These are phyloP conservation scores for Teleopsis dalmanni DNA, from an alignment of 1,140 invertebrate genomes.

Conservation along the genomic window DNA sequence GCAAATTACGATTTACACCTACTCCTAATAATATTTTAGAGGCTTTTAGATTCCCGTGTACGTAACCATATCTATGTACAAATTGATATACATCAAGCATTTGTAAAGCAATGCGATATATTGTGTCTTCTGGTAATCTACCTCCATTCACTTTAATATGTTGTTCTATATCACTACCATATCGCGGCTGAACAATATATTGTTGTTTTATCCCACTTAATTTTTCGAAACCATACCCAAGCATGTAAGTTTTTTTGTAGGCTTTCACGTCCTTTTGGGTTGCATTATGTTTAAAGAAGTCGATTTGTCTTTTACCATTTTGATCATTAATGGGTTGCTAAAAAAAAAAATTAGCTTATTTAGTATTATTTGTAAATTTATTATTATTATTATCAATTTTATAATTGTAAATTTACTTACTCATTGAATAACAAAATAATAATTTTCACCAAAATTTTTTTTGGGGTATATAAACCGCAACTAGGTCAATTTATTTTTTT, in stretches of 20 bases:
- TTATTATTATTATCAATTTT: no score
- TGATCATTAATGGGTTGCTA: conserved; percentile 90
- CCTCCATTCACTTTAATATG: conserved; percentile 64
- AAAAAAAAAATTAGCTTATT: conserved; percentile 14
- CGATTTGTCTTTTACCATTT: conserved; percentile 89
- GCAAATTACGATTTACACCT: conserved; percentile 56
- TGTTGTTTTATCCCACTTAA: conserved; percentile 70
- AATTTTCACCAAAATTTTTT: conserved; percentile 51
- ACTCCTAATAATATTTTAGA: conserved; percentile 77
- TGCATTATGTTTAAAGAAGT: conserved; percentile 84
- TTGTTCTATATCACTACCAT: conserved; percentile 80
- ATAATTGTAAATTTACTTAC: conserved; percentile 47
- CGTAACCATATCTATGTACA: conserved; percentile 76
- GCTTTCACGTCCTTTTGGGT: conserved; percentile 71
- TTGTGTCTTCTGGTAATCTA: conserved; percentile 62
- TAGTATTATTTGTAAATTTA: no score
- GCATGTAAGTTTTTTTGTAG: conserved; percentile 64
- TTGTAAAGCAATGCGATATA: conserved; percentile 75
- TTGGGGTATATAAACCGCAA: conserved; percentile 64
- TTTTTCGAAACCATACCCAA: conserved; percentile 75
- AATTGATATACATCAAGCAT: conserved; percentile 82
- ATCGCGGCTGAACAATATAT: conserved; percentile 87
- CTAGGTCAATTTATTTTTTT: conserved; percentile 11
- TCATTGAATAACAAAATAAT: conserved; percentile 70
- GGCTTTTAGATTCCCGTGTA: conserved; percentile 90